Evolutionary conservation across 2,888 invertebrate genomes (phyloP).

Genomic region (Epistrophella euchroma): DNA sequence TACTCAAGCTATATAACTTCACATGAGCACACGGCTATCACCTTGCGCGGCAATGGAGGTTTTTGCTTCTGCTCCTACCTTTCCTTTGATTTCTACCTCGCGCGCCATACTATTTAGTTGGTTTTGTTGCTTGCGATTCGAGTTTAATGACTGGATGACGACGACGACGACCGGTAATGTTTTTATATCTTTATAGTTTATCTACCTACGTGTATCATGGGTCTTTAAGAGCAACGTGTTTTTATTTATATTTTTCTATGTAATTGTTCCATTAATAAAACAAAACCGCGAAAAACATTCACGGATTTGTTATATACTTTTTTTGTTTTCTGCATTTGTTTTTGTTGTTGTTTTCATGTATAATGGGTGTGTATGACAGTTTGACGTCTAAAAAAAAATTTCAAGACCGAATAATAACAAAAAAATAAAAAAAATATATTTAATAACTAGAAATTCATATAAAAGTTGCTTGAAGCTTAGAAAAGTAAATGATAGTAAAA

Average conservation of each 20-base stretch:
- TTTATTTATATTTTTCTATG: conserved; percentile 43
- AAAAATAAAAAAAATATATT: background rate
- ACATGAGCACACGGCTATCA: conserved; percentile 71
- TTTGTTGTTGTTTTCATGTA: conserved; percentile 20
- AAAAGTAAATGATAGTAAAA: background rate
- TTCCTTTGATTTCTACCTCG: background rate
- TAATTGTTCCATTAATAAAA: conserved; percentile 67
- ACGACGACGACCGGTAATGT: conserved; percentile 22
- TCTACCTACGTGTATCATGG: conserved; percentile 24
- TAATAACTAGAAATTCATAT: background rate
- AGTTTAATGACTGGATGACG: conserved; percentile 64
- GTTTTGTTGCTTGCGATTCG: conserved; percentile 47
- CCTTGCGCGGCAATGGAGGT: conserved; percentile 62
- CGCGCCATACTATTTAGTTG: conserved; percentile 11
- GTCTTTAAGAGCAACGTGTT: conserved; percentile 10
- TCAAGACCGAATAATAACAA: background rate
- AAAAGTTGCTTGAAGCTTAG: background rate
- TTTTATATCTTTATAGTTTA: conserved; percentile 16
- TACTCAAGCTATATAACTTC: conserved; percentile 39
- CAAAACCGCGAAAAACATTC: conserved; percentile 68
- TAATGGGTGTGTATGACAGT: conserved; percentile 30
- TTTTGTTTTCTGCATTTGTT: background rate
- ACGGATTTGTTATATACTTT: conserved; percentile 45
- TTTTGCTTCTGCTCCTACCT: conserved; percentile 16
- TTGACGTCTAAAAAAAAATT: background rate